Evolutionary conservation across 2,797 vertebrate genomes (phyloP).

Genomic region (Epinephelus malabaricus): DNA sequence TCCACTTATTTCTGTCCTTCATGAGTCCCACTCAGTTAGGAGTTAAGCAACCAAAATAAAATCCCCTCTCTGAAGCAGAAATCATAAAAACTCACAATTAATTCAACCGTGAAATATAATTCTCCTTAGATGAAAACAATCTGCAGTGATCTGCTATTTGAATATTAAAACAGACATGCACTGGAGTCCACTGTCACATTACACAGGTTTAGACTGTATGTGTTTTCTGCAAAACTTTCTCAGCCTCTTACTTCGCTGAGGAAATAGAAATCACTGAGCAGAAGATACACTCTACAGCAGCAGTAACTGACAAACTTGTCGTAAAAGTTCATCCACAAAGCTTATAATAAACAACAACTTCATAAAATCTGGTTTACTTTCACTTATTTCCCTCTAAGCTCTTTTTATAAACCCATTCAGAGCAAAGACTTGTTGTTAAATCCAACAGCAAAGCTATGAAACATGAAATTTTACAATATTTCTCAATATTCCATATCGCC

Average conservation of each 20-base stretch:
- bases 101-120: not conserved
- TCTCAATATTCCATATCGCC: constrained; percentile 12
- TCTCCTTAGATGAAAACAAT: constrained; percentile 7
- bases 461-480: constrained; percentile 31
- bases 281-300: not conserved
- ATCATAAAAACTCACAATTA: not conserved
- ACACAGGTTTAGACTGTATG: not conserved
- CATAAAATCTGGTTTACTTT: constrained; percentile 34
- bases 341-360: constrained; percentile 28
- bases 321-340: constrained; percentile 11
- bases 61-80: not conserved
- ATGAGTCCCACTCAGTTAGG: not conserved
- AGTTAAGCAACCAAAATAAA: constrained; percentile 12
- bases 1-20: constrained; percentile 11
- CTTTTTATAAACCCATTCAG: constrained; percentile 22
- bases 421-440: constrained; percentile 26
- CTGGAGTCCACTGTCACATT: not conserved
- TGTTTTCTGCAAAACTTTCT: not conserved
- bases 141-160: not conserved
- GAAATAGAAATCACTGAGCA: constrained; percentile 1
- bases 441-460: constrained; percentile 16
- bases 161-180: constrained; percentile 11
- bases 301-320: constrained; percentile 5
- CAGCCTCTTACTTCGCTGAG: not conserved
- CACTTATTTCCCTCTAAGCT: constrained; percentile 1